Evolutionary conservation across 2,113 vertebrate species (phyloP), one percentile per base, ranked within the genome.

Genomic region (Abramis brama): DNA sequence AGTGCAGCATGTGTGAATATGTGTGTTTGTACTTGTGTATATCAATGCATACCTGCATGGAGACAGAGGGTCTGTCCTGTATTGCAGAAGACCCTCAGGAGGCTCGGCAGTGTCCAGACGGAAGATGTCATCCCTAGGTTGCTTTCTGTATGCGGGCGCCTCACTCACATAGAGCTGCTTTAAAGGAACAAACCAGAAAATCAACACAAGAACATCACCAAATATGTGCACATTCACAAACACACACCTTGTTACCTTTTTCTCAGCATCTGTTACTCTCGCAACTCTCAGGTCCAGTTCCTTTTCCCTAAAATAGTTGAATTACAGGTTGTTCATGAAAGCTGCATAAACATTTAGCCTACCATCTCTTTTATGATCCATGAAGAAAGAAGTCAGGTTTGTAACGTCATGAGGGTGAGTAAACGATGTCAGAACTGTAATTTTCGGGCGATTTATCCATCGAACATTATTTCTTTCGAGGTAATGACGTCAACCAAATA

Each of bases 91-190:
- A 80, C 79, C n/a, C 17, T 83, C 81, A 19, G 66, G 27, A 36
- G 68, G 21, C 12, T 73, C 66, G 3, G 23, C 23, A 33, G 50
- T 83, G 47, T 74, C 68, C 68, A 83, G 66, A 0, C 3, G 82
- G 25, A 68, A 50, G 21, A 73, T 74, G 2, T 83, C 68, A 36
- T 74, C 82, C 12, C 50, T 73, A 17, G 50, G 13, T 23, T 57
- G 66, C 52, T 27, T 39, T 83, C 68, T 73, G 82, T 73, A 59
- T 9, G 13, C 50, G 73, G 50, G 11, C 4, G 4, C 50, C 50
- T 83, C 82, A 36, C 82, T 83, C 13, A 25, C 47, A 83, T 43
- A 73, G 4, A 71, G 27, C 27, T 71, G 80, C 64, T 82, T 71
- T 7, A 82, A n/a, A 71, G 6, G 27, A 55, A 55, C 6, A 12